Evolutionary conservation across 2,113 vertebrate genomes (phyloP).

Genomic region (Eublepharis macularius): DNA sequence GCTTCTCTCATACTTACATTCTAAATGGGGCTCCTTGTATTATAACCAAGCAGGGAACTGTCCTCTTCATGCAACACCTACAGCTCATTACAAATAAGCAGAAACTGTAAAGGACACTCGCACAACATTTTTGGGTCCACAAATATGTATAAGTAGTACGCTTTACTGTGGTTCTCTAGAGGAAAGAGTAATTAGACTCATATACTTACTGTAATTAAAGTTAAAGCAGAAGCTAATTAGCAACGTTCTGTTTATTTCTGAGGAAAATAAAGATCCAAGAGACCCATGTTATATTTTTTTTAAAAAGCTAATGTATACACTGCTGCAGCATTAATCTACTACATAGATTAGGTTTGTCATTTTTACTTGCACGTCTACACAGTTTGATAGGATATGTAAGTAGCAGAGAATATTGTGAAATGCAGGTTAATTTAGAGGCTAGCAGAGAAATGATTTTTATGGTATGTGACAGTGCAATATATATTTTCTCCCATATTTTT

Average conservation of each 20-base stretch:
- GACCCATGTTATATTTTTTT: neutral
- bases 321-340: rapidly evolving
- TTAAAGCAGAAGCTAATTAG: slow-evolving; percentile 33
- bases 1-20: slow-evolving; percentile 41
- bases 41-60: neutral
- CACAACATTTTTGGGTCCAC: slow-evolving; percentile 3
- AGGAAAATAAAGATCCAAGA: slow-evolving; percentile 31
- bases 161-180: slow-evolving; percentile 18
- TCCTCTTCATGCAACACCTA: slow-evolving; percentile 13
- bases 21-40: slow-evolving; percentile 30
- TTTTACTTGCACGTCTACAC: neutral
- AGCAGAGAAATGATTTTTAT: neutral
- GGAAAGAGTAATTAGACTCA: slow-evolving; percentile 20
- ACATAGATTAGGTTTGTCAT: neutral
- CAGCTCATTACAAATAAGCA: slow-evolving; percentile 16
- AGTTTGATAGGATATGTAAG: rapidly evolving
- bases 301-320: neutral
- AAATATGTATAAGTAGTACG: slow-evolving; percentile 3
- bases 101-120: slow-evolving; percentile 9
- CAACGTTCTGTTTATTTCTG: neutral
- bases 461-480: neutral
- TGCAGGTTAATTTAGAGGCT: neutral
- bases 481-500: neutral
- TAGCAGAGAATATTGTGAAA: neutral
- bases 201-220: neutral